Evolutionary conservation across 2,797 vertebrate species (phyloP).

Genomic region (Hapalemur alaotrensis): DNA sequence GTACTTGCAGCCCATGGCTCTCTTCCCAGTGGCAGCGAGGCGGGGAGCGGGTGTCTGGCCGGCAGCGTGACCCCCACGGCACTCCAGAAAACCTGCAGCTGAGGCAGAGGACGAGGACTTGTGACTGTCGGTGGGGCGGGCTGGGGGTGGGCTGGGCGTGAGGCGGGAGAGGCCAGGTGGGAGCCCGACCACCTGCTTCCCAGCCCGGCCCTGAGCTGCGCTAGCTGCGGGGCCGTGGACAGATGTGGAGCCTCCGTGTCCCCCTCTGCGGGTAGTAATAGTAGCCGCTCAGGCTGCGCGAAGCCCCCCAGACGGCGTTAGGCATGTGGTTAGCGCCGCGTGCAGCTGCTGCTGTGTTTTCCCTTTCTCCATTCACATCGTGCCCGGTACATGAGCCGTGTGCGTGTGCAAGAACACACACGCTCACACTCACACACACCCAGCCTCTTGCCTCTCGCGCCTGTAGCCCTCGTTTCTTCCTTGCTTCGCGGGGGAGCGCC

Average conservation of each 20-base stretch:
- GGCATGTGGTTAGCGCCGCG: rapidly evolving
- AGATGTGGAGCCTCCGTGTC: neutral
- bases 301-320: rapidly evolving
- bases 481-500: neutral
- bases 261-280: rapidly evolving
- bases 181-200: neutral
- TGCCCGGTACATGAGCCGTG: no score
- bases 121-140: neutral
- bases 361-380: rapidly evolving
- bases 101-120: neutral
- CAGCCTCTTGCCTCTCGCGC: neutral
- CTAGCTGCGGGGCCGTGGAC: neutral
- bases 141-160: neutral
- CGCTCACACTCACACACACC: neutral
- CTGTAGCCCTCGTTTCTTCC: neutral
- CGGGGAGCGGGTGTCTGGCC: neutral
- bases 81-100: neutral
- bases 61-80: rapidly evolving
- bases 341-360: rapidly evolving
- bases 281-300: neutral
- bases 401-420: rapidly evolving
- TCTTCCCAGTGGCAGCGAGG: neutral
- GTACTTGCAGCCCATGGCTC: conserved; percentile 82
- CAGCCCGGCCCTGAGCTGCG: no score
- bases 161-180: neutral